Percentiles rank a stretch among this genome's conserved stretches.
Evolutionary conservation across 2,113 vertebrate genomes (phyloP).

Genomic region (Austrofundulus limnaeus): DNA sequence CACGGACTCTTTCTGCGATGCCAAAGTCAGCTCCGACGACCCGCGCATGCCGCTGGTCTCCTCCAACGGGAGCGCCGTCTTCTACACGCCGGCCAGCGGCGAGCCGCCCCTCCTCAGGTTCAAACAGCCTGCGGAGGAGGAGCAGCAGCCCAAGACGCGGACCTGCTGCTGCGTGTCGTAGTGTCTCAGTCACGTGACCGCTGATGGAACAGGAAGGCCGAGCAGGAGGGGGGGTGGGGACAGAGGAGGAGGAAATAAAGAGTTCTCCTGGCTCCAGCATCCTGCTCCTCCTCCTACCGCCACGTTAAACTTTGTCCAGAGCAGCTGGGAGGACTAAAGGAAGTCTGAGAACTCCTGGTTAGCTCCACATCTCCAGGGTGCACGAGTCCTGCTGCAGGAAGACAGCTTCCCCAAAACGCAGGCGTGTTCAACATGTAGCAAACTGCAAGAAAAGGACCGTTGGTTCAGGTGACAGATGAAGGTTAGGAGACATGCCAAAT

Average conservation of each 20-base stretch:
- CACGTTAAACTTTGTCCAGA: slow-evolving; percentile 17
- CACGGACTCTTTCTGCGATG: slow-evolving; percentile 75
- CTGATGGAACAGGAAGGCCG: slow-evolving; percentile 19
- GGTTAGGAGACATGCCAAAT: neutral
- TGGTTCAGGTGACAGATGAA: neutral
- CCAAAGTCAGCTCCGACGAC: slow-evolving; percentile 80
- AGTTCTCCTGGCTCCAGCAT: slow-evolving; percentile 13
- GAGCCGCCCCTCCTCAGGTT: slow-evolving; percentile 93
- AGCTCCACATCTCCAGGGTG: slow-evolving; percentile 19
- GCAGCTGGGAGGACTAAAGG: neutral
- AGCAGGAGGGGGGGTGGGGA: slow-evolving; percentile 7
- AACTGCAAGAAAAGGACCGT: neutral
- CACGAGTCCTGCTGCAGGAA: slow-evolving; percentile 8
- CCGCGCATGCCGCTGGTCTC: slow-evolving; percentile 88
- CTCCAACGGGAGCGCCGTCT: slow-evolving; percentile 89
- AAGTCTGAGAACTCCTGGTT: neutral
- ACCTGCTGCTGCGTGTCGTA: slow-evolving; percentile 95
- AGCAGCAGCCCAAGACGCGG: slow-evolving; percentile 84
- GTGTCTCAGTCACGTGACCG: slow-evolving; percentile 21
- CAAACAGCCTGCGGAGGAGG: slow-evolving; percentile 92
- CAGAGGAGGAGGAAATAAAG: slow-evolving; percentile 20
- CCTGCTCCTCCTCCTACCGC: slow-evolving; percentile 17
- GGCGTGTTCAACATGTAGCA: slow-evolving; percentile 11
- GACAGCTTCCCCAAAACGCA: neutral
- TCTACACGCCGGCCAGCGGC: slow-evolving; percentile 91